These are phyloP conservation scores for Chrysotoxum bicinctum DNA, from an alignment of 2,888 invertebrate genomes.

Conservation along the genomic window DNA sequence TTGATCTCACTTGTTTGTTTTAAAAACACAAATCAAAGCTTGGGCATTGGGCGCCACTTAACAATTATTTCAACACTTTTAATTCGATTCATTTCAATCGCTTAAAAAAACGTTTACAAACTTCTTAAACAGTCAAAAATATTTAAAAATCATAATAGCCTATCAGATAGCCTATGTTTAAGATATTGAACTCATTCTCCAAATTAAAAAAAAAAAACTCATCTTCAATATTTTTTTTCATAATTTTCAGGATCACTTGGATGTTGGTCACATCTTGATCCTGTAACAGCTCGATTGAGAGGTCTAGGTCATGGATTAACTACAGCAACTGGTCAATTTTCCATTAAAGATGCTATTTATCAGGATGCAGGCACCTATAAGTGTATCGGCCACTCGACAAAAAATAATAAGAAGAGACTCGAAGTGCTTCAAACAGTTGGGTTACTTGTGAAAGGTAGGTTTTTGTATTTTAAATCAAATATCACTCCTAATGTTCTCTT, in stretches of 20 bases:
- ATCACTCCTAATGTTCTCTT: not conserved
- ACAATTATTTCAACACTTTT: not conserved
- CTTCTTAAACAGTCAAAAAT: too few species aligned
- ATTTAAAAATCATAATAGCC: too few species aligned
- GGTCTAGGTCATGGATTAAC: conserved; percentile 84
- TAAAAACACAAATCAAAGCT: not conserved
- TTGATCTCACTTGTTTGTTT: too few species aligned
- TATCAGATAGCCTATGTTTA: too few species aligned
- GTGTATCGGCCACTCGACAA: conserved; percentile 84
- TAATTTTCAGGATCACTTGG: conserved; percentile 83
- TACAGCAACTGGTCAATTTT: conserved; percentile 84
- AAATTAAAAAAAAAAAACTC: not conserved
- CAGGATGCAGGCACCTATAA: conserved; percentile 90
- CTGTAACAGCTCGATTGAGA: conserved; percentile 83
- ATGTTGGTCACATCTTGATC: conserved; percentile 85
- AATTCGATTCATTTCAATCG: too few species aligned
- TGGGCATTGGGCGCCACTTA: not conserved
- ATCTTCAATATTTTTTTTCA: not conserved
- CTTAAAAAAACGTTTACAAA: too few species aligned
- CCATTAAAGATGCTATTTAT: conserved; percentile 87
- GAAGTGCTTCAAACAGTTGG: conserved; percentile 83
- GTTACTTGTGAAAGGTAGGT: conserved; percentile 84
- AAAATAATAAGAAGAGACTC: conserved; percentile 82
- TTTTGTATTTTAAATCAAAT: not conserved
- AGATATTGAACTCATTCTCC: too few species aligned